Evolutionary conservation across 2,113 vertebrate genomes (phyloP).

Genomic region (Ardeotis arabs): DNA sequence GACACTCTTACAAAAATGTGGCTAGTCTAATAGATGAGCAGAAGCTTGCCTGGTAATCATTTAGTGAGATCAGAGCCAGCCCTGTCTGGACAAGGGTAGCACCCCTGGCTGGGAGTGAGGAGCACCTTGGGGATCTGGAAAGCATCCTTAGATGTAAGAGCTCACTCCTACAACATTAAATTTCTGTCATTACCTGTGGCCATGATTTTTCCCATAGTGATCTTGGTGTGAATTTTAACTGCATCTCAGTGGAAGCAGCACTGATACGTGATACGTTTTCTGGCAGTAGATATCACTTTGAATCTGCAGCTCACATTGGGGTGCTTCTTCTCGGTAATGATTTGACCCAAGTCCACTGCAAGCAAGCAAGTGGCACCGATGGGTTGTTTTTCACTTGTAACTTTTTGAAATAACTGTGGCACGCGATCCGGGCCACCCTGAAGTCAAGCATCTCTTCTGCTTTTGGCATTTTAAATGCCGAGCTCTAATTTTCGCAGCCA

Average conservation of each 20-base stretch:
- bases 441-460: not conserved
- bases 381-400: not conserved
- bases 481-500: not conserved
- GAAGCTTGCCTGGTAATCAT: not conserved
- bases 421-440: not conserved
- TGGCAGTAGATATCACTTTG: not conserved
- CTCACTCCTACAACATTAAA: not conserved
- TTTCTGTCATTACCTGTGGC: not conserved
- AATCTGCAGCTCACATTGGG: not conserved
- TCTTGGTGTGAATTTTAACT: not conserved
- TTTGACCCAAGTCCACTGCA: not conserved
- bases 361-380: not conserved
- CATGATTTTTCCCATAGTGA: not conserved
- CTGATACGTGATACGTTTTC: not conserved
- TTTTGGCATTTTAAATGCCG: not conserved
- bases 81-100: not conserved
- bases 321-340: not conserved
- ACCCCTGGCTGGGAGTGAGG: not conserved
- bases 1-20: slow-evolving; percentile 61
- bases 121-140: not conserved
- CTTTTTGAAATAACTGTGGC: not conserved
- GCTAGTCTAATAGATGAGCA: not conserved
- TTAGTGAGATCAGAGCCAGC: not conserved
- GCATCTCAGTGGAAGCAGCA: not conserved
- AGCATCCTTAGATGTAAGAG: not conserved